phyloP scores from a whole-genome alignment of 2,888 invertebrate genomes.

The Leistus spinibarbis region DNA sequence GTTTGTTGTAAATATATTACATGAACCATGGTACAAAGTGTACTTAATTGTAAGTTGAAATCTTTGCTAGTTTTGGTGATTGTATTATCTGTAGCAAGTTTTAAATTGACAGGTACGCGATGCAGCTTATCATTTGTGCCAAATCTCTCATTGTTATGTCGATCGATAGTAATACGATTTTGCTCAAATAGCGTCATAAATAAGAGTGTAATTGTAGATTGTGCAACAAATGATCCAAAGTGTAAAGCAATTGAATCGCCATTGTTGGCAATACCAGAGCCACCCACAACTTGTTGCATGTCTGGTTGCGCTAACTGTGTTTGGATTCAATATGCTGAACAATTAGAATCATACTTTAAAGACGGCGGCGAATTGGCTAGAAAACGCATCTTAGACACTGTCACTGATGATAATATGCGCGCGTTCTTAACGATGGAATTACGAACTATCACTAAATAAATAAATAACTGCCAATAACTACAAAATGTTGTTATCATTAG shows the following conservation, averaged over 20 bases:
- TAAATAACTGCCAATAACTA: conserved; percentile 4
- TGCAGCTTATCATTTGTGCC: conserved; percentile 15
- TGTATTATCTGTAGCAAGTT: not conserved
- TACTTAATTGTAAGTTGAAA: conserved; percentile 32
- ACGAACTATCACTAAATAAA: conserved; percentile 47
- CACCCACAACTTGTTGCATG: conserved; percentile 87
- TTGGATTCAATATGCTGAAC: conserved; percentile 88
- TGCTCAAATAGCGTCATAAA: conserved; percentile 15
- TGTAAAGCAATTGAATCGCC: not conserved
- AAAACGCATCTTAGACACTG: conserved; percentile 73
- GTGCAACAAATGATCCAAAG: not conserved
- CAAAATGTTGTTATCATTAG: not conserved
- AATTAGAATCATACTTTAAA: conserved; percentile 63
- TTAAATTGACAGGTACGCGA: conserved; percentile 21
- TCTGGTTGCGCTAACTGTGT: conserved; percentile 94
- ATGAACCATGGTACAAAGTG: conserved; percentile 23
- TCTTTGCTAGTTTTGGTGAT: not conserved
- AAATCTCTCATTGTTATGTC: conserved; percentile 13
- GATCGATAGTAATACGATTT: conserved; percentile 23
- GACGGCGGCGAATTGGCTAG: conserved; percentile 73
- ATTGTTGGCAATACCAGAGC: conserved; percentile 60
- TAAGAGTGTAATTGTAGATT: not conserved
- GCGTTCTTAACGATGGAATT: conserved; percentile 84
- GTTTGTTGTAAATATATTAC: not conserved
- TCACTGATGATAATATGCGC: conserved; percentile 80